Percentiles rank a stretch among this genome's conserved stretches.
Evolutionary conservation across 2,113 vertebrate genomes (phyloP).

Genomic region (Tamias sibiricus): DNA sequence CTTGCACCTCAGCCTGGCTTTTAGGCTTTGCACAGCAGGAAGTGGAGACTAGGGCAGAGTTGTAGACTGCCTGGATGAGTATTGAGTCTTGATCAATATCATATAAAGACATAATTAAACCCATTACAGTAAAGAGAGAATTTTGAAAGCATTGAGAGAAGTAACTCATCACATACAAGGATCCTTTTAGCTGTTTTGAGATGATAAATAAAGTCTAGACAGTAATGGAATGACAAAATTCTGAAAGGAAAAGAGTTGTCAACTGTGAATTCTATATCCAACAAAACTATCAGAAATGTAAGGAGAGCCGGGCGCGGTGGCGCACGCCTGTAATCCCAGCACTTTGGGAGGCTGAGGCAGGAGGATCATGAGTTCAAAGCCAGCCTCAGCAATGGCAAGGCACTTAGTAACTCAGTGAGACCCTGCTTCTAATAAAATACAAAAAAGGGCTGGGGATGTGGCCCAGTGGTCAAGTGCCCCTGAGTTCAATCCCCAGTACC

Average conservation of each 20-base stretch:
- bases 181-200: neutral
- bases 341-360: too few species aligned
- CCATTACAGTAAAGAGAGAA: neutral
- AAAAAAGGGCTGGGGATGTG: too few species aligned
- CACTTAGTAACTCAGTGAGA: too few species aligned
- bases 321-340: too few species aligned
- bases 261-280: neutral
- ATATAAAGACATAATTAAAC: too few species aligned
- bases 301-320: neutral
- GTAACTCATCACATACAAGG: neutral
- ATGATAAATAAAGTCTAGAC: neutral
- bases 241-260: neutral
- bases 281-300: neutral
- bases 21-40: neutral
- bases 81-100: neutral
- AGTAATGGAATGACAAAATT: neutral
- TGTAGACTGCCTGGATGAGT: neutral
- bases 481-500: too few species aligned
- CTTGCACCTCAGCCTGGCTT: neutral
- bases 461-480: too few species aligned
- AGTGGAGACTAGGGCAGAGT: neutral
- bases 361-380: too few species aligned
- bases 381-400: too few species aligned
- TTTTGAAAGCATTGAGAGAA: constrained; percentile 22
- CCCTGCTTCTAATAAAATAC: too few species aligned